Percentiles rank a stretch among this genome's conserved stretches.
These are phyloP conservation scores for Holotrichia oblita DNA, from an alignment of 1,140 invertebrate species.

Conservation along the genomic window DNA sequence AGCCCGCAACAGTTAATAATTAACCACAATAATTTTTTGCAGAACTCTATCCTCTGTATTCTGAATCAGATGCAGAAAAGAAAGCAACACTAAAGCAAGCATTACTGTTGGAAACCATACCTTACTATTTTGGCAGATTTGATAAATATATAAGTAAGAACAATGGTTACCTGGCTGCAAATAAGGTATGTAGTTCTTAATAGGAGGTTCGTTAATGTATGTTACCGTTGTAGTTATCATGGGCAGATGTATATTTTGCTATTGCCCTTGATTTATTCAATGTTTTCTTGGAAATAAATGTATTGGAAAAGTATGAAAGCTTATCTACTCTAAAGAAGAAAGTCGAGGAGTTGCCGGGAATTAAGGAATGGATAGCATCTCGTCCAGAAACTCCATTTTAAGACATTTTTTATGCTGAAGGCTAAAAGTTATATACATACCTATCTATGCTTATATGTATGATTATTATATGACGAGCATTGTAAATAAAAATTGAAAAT, in stretches of 20 bases:
- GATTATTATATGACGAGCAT: no score
- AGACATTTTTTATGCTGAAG: slow-evolving; percentile 63
- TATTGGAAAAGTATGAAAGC: slow-evolving; percentile 68
- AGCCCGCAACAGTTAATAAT: no score
- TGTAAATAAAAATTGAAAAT: no score
- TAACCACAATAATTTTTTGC: neutral
- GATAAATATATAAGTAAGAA: slow-evolving; percentile 65
- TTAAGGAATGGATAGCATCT: slow-evolving; percentile 73
- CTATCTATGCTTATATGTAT: no score
- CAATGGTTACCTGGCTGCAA: slow-evolving; percentile 63
- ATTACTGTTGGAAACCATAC: slow-evolving; percentile 49
- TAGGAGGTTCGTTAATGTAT: neutral
- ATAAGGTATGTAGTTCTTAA: slow-evolving; percentile 15
- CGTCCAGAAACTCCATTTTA: slow-evolving; percentile 69
- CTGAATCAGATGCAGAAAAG: slow-evolving; percentile 61
- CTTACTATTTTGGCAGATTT: slow-evolving; percentile 65
- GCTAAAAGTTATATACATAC: slow-evolving; percentile 68
- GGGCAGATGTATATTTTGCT: slow-evolving; percentile 73
- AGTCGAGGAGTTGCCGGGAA: slow-evolving; percentile 65
- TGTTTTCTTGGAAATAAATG: slow-evolving; percentile 65
- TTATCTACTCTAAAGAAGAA: slow-evolving; percentile 67
- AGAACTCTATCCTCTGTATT: slow-evolving; percentile 63
- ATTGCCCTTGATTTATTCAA: slow-evolving; percentile 70
- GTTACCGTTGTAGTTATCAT: slow-evolving; percentile 66
- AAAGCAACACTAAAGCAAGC: slow-evolving; percentile 6